These are phyloP conservation scores for Ceratina australensis DNA, from an alignment of 1,140 invertebrate species.

Conservation along the genomic window DNA sequence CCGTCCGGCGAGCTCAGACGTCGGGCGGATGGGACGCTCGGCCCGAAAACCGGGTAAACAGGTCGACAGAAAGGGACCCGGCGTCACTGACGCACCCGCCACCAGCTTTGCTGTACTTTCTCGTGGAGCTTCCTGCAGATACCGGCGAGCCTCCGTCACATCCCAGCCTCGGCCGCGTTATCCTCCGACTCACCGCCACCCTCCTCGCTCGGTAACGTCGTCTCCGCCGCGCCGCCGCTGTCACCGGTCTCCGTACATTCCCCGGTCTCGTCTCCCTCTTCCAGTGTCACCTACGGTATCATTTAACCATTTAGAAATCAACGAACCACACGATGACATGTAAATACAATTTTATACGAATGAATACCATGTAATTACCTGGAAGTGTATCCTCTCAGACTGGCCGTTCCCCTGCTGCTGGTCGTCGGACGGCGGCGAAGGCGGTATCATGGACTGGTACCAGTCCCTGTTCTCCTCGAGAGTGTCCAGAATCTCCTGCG, in stretches of 20 bases:
- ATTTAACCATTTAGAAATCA: conserved; percentile 65
- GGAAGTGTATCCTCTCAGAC: conserved; percentile 71
- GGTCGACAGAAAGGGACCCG: conserved; percentile 54
- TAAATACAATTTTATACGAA: background rate
- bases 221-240: conserved; percentile 58
- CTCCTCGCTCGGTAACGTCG: conserved; percentile 83
- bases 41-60: conserved; percentile 34
- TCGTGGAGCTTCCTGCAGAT: conserved; percentile 91
- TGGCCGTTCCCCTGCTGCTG: conserved; percentile 78
- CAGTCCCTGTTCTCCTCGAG: conserved; percentile 99
- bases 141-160: conserved; percentile 93
- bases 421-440: conserved; percentile 83
- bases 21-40: conserved; percentile 36
- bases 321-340: no score
- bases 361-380: conserved; percentile 35
- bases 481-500: conserved; percentile 97
- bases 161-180: conserved; percentile 82
- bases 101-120: conserved; percentile 89
- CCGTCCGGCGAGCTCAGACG: conserved; percentile 2
- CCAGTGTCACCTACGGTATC: conserved; percentile 89
- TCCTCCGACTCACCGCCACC: conserved; percentile 75
- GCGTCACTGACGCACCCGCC: conserved; percentile 85
- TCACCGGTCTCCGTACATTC: conserved; percentile 78
- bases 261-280: conserved; percentile 87
- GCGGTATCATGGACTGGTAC: conserved; percentile 94